phyloP scores from a whole-genome alignment of 2,113 vertebrate genomes.

The Empidonax alnorum region DNA sequence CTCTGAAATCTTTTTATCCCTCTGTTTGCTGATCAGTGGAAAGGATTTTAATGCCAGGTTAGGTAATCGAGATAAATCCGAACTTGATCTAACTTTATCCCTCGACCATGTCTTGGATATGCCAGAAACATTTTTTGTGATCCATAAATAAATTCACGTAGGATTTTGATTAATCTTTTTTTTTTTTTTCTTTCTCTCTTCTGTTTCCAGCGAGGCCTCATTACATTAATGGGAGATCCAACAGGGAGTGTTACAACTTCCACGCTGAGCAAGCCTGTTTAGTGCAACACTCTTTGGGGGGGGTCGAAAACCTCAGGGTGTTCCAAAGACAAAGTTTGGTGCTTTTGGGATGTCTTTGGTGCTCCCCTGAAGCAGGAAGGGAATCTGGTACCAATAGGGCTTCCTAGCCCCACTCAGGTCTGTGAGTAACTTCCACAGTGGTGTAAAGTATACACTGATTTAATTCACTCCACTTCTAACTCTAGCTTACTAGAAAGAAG shows the following conservation, averaged over 20 bases:
- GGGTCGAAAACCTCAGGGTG: not conserved
- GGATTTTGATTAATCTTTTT: slow-evolving; percentile 64
- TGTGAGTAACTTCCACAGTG: not conserved
- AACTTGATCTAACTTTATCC: slow-evolving; percentile 73
- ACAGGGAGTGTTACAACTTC: slow-evolving; percentile 12
- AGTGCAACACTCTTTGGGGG: not conserved
- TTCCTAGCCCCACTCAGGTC: not conserved
- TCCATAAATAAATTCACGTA: slow-evolving; percentile 67
- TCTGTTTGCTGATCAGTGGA: slow-evolving; percentile 71
- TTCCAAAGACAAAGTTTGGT: not conserved
- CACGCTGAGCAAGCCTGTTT: not conserved
- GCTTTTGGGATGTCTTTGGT: not conserved
- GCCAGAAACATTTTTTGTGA: slow-evolving; percentile 68
- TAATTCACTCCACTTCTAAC: not conserved
- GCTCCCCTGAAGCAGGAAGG: not conserved
- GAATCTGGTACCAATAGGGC: not conserved
- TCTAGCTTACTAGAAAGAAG: not conserved
- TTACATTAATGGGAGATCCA: slow-evolving; percentile 53
- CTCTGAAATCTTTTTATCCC: slow-evolving; percentile 73
- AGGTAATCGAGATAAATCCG: slow-evolving; percentile 72
- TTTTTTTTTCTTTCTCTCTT: not conserved
- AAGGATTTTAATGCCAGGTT: slow-evolving; percentile 72
- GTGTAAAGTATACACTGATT: not conserved
- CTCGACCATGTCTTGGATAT: slow-evolving; percentile 62
- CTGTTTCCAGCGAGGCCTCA: slow-evolving; percentile 33